Conservation (phyloP, 2,113 vertebrate species). For the Daphoenositta chrysoptera region DNA sequence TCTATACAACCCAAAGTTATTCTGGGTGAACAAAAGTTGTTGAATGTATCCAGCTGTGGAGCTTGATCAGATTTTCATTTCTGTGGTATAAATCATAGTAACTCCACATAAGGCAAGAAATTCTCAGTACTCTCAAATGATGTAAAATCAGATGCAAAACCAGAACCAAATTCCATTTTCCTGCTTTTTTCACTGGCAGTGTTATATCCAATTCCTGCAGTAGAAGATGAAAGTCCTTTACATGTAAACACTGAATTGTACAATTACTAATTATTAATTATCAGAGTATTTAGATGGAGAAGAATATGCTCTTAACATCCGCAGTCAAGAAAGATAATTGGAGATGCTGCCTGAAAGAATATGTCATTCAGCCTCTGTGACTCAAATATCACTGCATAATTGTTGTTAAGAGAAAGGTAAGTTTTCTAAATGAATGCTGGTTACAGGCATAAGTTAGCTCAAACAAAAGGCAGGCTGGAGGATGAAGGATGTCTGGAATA, state of each 20-base stretch:
- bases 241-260: not conserved
- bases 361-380: not conserved
- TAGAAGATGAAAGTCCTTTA: not conserved
- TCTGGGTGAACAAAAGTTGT: not conserved
- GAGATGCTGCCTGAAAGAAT: not conserved
- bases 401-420: not conserved
- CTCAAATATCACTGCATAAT: not conserved
- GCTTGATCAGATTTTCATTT: conserved; percentile 49
- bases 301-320: not conserved
- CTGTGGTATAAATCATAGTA: conserved; percentile 6
- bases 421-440: not conserved
- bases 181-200: not conserved
- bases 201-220: not conserved
- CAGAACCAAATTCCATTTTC: not conserved
- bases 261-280: not conserved
- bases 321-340: not conserved
- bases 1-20: conserved; percentile 4
- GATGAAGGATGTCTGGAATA: not conserved
- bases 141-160: not conserved
- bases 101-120: not conserved
- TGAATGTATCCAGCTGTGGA: conserved; percentile 17
- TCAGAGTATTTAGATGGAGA: not conserved
- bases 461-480: not conserved
- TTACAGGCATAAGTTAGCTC: not conserved
- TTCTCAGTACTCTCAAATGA: not conserved